Evolutionary conservation across 2,888 invertebrate species (phyloP), one percentile per base, ranked within the genome.

Genomic region (Ptycholaimellus sp.): DNA sequence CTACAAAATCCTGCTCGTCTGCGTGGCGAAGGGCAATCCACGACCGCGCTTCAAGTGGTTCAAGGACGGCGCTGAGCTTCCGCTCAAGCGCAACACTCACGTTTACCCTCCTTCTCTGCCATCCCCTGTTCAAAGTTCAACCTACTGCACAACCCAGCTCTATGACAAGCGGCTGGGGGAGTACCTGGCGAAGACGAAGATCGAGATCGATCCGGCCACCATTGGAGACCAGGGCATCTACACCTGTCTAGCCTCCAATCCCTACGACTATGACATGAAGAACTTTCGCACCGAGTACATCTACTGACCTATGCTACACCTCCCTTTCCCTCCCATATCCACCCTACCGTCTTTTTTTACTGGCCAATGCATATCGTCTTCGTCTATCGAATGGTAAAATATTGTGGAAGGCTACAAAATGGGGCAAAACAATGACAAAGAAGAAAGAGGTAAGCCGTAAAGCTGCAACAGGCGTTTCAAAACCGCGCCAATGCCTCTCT

Each of bases 21-120:
- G 83, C 58, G 75, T 76, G 29, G 82, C 83, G 1, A 73, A 74
- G 54, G 83, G 83, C 1, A 71, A 72, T 45, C 82, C 82, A 1
- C 65, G 79, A 34, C 82, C 82, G 0, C 76, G 78, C 46, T 78
- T 82, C 44, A 82, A 80, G 9, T 83, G 83, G 83, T 80, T 76
- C 58, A 83, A 83, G 59, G 81, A 83, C 57, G 82, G 81, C 22
- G 73, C 75, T 18, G 82, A 83, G 63, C 74, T 83, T 54, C 79
- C 17, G 16, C 30, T 19, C 13, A 25, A 20, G 17, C 25, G 9
- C 4, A 36, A 35, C 22, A 36, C 30, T 17, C 39, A 39, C 17
- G 39, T 39, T 5, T 9, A 7, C 7, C 7, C 7, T 25, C 25
- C 9, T 25, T n/a, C n/a, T n/a, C n/a, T n/a, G n/a, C n/a, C n/a